These are phyloP conservation scores for Heliconius charithonia DNA, from an alignment of 2,888 invertebrate species.

Conservation along the genomic window DNA sequence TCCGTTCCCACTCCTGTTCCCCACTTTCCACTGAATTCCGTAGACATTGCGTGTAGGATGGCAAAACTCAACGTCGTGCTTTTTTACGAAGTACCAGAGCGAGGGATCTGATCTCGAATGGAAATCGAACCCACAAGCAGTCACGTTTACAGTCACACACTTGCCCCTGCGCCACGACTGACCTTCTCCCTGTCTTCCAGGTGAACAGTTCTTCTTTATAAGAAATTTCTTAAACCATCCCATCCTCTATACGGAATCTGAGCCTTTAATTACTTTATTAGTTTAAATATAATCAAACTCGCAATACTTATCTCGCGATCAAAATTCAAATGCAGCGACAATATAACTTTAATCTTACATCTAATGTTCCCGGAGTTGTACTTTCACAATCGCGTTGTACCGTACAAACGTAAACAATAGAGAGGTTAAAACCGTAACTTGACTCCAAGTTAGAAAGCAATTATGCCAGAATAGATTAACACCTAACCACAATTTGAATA, in stretches of 20 bases:
- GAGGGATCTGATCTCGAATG: neutral
- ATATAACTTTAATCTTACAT: constrained; percentile 20
- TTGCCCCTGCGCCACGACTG: too few species aligned
- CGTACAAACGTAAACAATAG: constrained; percentile 26
- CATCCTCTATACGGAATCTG: neutral
- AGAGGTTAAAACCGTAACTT: constrained; percentile 30
- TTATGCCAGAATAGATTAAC: constrained; percentile 31
- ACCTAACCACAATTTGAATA: constrained; percentile 30
- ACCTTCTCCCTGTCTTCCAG: too few species aligned
- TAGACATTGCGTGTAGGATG: neutral
- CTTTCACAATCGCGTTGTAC: constrained; percentile 13
- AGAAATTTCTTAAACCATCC: neutral
- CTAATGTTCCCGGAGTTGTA: neutral
- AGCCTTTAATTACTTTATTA: neutral
- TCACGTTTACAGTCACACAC: too few species aligned
- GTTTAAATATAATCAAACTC: constrained; percentile 7
- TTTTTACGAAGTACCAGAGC: neutral
- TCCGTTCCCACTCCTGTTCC: neutral
- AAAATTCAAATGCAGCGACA: constrained; percentile 29
- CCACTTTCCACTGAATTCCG: neutral
- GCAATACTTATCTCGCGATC: constrained; percentile 8
- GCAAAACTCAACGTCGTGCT: too few species aligned
- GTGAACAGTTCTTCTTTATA: neutral
- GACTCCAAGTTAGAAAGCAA: constrained; percentile 33
- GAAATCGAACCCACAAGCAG: neutral